Evolutionary conservation across 2,888 invertebrate genomes (phyloP).

Genomic region (Agrochola circellaris): DNA sequence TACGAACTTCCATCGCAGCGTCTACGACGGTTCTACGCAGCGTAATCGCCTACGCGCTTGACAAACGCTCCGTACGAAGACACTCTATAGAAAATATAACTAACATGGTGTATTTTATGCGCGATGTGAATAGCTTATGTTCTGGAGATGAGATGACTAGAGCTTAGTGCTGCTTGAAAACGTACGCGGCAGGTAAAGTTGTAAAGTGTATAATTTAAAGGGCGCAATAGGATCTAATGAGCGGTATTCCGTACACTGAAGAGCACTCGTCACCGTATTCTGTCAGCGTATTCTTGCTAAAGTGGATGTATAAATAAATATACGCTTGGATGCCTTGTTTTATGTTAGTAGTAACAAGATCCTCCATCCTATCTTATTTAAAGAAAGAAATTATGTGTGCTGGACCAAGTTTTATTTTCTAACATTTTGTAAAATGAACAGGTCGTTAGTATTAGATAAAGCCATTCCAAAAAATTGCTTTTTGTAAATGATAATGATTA

Average conservation of each 20-base stretch:
- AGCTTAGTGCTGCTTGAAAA: slow-evolving; percentile 53
- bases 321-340: slow-evolving; percentile 9
- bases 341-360: not conserved
- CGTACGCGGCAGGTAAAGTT: slow-evolving; percentile 31
- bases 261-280: slow-evolving; percentile 54
- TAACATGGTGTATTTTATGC: slow-evolving; percentile 25
- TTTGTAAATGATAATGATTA: not conserved
- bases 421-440: not conserved
- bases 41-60: slow-evolving; percentile 11
- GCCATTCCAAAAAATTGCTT: not conserved
- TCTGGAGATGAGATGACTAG: slow-evolving; percentile 32
- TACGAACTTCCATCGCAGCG: not conserved
- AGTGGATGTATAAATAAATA: slow-evolving; percentile 38
- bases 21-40: slow-evolving; percentile 15
- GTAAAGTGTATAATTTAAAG: slow-evolving; percentile 50
- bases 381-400: not conserved
- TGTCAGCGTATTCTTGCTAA: slow-evolving; percentile 42
- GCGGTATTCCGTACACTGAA: slow-evolving; percentile 60
- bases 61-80: slow-evolving; percentile 1
- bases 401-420: not conserved
- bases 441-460: not conserved
- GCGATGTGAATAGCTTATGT: slow-evolving; percentile 37
- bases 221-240: slow-evolving; percentile 58
- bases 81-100: slow-evolving; percentile 28
- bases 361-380: slow-evolving; percentile 5